These are phyloP conservation scores for honey bee (Apis mellifera) DNA, from an alignment of 1,140 invertebrate genomes.

Conservation along the genomic window Amel_HAv3.1 CM009942.2:7256501-7257000, in stretches of 20 bases:
- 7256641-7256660: background rate
- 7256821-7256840: too few relatives aligned
- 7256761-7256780: too few relatives aligned
- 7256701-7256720: too few relatives aligned
- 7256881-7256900: too few relatives aligned
- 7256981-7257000: background rate
- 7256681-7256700: background rate
- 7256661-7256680: background rate
- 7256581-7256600: constrained; percentile 59
- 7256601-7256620: constrained; percentile 52
- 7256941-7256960: background rate
- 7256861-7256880: background rate
- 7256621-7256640: background rate
- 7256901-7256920: background rate
- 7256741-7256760: too few relatives aligned
- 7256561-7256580: constrained; percentile 57
- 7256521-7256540: constrained; percentile 71
- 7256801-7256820: too few relatives aligned
- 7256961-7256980: constrained; percentile 12
- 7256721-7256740: too few relatives aligned
- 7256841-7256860: too few relatives aligned
- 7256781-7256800: too few relatives aligned
- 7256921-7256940: background rate
- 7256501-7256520: constrained; percentile 60
- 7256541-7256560: constrained; percentile 64